A percentile compares a stretch with the other conserved stretches of the same genome.
These are phyloP conservation scores for Sitophilus oryzae DNA, from an alignment of 1,140 invertebrate genomes.

Conservation along the genomic window DNA sequence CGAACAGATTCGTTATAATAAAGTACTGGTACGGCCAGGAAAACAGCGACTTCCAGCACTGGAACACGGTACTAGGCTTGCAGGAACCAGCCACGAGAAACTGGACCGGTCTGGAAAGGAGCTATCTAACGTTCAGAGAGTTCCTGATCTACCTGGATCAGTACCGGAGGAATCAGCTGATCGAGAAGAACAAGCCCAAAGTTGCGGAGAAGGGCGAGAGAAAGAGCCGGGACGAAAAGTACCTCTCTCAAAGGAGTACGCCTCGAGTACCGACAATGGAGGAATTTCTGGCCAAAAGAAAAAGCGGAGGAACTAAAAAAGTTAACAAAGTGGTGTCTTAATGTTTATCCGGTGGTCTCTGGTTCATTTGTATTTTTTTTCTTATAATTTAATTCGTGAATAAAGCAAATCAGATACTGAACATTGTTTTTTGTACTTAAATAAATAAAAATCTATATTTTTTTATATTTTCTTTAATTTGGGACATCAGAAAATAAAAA, in stretches of 20 bases:
- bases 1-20: constrained; percentile 65
- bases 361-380: too few species aligned
- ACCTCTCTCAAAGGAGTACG: constrained; percentile 23
- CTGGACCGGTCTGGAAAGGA: constrained; percentile 59
- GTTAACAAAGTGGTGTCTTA: constrained; percentile 31
- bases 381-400: too few species aligned
- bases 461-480: too few species aligned
- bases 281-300: constrained; percentile 36
- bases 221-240: constrained; percentile 15
- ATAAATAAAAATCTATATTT: too few species aligned
- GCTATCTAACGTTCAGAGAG: constrained; percentile 54
- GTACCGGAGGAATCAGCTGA: constrained; percentile 46
- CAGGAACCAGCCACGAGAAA: constrained; percentile 59
- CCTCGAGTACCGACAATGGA: constrained; percentile 38
- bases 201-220: constrained; percentile 17
- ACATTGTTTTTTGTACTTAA: too few species aligned
- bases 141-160: constrained; percentile 53
- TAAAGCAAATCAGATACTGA: too few species aligned
- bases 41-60: constrained; percentile 60
- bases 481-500: too few species aligned
- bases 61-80: constrained; percentile 57
- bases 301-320: constrained; percentile 31
- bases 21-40: constrained; percentile 62
- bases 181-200: constrained; percentile 40
- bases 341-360: too few species aligned